Conservation (phyloP, 2,888 invertebrate genomes). For the Metacarcinus magister region DNA sequence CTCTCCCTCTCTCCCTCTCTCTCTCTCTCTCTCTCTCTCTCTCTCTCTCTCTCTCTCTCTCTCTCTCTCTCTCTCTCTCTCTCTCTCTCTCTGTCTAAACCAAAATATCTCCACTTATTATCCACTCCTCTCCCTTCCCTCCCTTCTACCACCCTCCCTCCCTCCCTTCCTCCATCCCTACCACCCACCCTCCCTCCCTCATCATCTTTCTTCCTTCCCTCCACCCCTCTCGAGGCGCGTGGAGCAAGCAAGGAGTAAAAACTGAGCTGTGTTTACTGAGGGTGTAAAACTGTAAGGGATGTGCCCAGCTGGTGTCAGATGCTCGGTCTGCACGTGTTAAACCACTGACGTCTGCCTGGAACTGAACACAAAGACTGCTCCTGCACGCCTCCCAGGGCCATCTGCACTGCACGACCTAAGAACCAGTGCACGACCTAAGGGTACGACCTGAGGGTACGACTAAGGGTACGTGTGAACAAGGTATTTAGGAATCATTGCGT, state of each 20-base stretch:
- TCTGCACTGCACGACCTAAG: neutral
- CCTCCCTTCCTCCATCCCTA: neutral
- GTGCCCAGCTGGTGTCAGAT: constrained; percentile 34
- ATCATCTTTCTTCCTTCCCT: neutral
- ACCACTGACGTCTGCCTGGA: neutral
- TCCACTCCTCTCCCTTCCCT: neutral
- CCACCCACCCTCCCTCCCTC: neutral
- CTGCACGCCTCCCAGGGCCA: no score
- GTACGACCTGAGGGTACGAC: no score
- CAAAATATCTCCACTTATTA: constrained; percentile 37
- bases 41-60: constrained; percentile 52
- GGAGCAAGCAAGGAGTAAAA: constrained; percentile 41
- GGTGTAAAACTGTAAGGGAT: constrained; percentile 9
- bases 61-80: constrained; percentile 49
- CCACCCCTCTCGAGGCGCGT: constrained; percentile 31
- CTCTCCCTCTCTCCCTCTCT: constrained; percentile 26
- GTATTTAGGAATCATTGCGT: no score
- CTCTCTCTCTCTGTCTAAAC: constrained; percentile 1
- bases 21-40: constrained; percentile 37
- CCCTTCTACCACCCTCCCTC: neutral
- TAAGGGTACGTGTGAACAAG: no score
- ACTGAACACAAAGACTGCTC: neutral
- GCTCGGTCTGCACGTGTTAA: neutral
- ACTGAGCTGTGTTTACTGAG: constrained; percentile 9
- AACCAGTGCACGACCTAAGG: neutral